Percentiles rank a stretch among this genome's conserved stretches.
These are phyloP conservation scores for Chiloscyllium plagiosum DNA, from an alignment of 2,113 vertebrate genomes.

Conservation along the genomic window DNA sequence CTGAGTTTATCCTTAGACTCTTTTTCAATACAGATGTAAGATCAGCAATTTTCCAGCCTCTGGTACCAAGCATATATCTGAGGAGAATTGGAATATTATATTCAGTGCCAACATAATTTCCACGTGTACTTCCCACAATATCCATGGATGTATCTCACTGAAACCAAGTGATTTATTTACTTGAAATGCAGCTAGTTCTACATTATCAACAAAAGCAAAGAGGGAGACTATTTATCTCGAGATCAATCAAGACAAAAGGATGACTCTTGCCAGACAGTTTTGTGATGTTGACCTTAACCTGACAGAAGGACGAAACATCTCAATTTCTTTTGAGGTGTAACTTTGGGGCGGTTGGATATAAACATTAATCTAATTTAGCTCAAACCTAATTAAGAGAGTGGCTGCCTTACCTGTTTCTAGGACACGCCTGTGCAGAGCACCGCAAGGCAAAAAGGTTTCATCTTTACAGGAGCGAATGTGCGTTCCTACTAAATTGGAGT, in stretches of 20 bases:
- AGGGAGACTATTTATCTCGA: background rate
- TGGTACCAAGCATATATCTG: background rate
- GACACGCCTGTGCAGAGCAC: constrained; percentile 70
- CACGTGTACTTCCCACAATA: background rate
- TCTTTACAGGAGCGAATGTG: constrained; percentile 67
- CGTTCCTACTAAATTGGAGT: constrained; percentile 72
- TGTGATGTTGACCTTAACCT: background rate
- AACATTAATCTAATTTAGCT: background rate
- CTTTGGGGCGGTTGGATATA: background rate
- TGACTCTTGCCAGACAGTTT: background rate
- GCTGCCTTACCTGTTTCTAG: constrained; percentile 67
- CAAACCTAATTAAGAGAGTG: background rate
- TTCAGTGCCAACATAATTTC: background rate
- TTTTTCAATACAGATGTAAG: background rate
- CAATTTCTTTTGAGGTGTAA: background rate
- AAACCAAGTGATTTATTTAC: background rate
- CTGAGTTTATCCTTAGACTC: background rate
- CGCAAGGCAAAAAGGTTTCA: constrained; percentile 71
- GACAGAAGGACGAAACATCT: background rate
- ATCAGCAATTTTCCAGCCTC: background rate
- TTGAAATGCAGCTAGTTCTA: background rate
- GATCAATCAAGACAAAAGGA: background rate
- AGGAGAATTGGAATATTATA: background rate
- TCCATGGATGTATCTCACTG: no score
- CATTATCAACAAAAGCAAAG: background rate